Evolutionary conservation across 2,113 vertebrate genomes (phyloP).

Genomic region (Phoenicopterus ruber): DNA sequence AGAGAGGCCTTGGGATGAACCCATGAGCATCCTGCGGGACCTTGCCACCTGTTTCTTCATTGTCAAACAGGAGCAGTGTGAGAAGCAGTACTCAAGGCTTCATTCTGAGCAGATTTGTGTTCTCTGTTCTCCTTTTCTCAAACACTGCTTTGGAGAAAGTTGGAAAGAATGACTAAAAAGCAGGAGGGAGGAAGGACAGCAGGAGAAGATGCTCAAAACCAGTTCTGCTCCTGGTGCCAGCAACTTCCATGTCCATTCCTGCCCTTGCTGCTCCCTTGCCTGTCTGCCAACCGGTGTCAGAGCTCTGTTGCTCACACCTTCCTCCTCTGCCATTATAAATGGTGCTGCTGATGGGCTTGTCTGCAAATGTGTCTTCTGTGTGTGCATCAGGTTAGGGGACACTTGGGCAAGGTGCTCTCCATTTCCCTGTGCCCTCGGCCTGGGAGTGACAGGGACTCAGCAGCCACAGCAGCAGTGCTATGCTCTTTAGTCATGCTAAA

Average conservation of each 20-base stretch:
- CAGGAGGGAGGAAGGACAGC: neutral
- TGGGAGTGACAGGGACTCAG: neutral
- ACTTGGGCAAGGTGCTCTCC: neutral
- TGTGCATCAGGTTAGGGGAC: neutral
- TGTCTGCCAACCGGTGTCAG: neutral
- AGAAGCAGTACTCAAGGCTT: neutral
- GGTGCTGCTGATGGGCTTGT: neutral
- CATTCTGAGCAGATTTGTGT: neutral
- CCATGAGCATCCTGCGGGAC: fast-evolving
- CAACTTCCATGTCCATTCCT: neutral
- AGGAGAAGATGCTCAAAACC: neutral
- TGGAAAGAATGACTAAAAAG: neutral
- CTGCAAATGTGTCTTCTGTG: neutral
- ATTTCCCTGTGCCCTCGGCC: neutral
- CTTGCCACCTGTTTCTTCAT: neutral
- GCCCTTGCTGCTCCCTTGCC: neutral
- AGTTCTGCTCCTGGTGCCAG: neutral
- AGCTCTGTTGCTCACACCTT: neutral
- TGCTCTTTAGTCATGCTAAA: neutral
- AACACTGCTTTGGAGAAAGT: neutral
- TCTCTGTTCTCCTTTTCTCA: neutral
- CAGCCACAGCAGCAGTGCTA: neutral
- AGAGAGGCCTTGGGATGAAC: neutral
- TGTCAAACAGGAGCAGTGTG: neutral
- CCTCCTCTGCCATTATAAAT: neutral